These are phyloP conservation scores for Rhagium mordax DNA, from an alignment of 2,888 invertebrate genomes.

Conservation along the genomic window DNA sequence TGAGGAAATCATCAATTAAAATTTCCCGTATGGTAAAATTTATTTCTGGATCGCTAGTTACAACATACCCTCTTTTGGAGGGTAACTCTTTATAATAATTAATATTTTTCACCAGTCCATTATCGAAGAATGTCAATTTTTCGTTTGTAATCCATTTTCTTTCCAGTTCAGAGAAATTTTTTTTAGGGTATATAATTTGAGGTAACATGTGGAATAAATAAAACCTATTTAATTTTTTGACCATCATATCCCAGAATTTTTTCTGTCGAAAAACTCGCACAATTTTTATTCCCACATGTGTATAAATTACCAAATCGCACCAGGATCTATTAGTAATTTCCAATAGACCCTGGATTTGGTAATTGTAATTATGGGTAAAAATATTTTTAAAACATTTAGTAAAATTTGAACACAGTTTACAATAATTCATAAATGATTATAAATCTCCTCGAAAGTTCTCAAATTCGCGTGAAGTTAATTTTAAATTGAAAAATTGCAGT, in stretches of 20 bases:
- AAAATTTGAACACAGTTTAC: no score
- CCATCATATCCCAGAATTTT: conserved; percentile 25
- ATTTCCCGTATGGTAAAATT: conserved; percentile 25
- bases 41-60: not conserved
- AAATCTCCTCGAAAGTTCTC: no score
- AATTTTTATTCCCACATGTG: conserved; percentile 7
- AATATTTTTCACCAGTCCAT: conserved; percentile 17
- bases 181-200: not conserved
- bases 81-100: conserved; percentile 17
- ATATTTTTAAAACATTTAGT: no score
- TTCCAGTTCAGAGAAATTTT: not conserved
- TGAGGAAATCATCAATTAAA: conserved; percentile 28
- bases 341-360: conserved; percentile 30
- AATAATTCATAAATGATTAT: no score
- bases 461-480: no score
- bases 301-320: conserved; percentile 35
- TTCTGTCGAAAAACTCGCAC: conserved; percentile 4
- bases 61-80: not conserved
- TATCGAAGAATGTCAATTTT: conserved; percentile 2
- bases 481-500: no score
- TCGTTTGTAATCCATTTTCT: conserved; percentile 14
- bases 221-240: conserved; percentile 22
- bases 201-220: conserved; percentile 26
- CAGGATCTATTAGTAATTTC: conserved; percentile 28
- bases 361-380: conserved; percentile 20